Evolutionary conservation across 2,113 vertebrate species (phyloP).

Genomic region (Trematocara unimaculatum): DNA sequence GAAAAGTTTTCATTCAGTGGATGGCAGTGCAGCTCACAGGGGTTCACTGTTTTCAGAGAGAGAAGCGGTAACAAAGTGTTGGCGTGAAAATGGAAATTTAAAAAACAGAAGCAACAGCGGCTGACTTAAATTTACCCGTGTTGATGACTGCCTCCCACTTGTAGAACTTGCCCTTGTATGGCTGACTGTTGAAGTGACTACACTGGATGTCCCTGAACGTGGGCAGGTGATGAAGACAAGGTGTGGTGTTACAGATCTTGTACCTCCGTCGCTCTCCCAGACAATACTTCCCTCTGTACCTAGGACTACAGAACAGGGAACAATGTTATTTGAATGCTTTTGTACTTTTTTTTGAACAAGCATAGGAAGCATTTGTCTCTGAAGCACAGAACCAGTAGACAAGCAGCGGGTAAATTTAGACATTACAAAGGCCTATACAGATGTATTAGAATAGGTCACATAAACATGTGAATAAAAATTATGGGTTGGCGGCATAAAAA

Average conservation of each 20-base stretch:
- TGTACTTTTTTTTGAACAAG: not conserved
- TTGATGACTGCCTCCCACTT: slow-evolving; percentile 84
- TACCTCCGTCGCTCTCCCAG: slow-evolving; percentile 83
- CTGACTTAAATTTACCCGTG: slow-evolving; percentile 58
- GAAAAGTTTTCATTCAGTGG: slow-evolving; percentile 80
- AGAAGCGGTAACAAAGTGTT: not conserved
- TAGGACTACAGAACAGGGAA: slow-evolving; percentile 70
- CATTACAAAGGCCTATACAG: not conserved
- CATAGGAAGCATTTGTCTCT: not conserved
- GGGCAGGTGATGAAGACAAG: slow-evolving; percentile 68
- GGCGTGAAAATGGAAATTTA: not conserved
- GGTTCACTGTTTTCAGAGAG: slow-evolving; percentile 73
- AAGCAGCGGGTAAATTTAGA: not conserved
- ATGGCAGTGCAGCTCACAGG: slow-evolving; percentile 92
- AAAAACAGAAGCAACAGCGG: not conserved
- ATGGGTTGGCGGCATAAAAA: not conserved
- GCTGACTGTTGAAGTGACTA: slow-evolving; percentile 80
- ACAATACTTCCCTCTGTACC: slow-evolving; percentile 84
- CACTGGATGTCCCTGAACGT: slow-evolving; percentile 88
- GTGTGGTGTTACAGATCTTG: slow-evolving; percentile 75
- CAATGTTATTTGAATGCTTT: not conserved
- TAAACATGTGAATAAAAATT: not conserved
- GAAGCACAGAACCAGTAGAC: not conserved
- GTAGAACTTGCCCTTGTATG: slow-evolving; percentile 84
- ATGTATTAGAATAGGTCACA: not conserved